Conservation (phyloP, 2,113 vertebrate species). For the Mus pahari region DNA sequence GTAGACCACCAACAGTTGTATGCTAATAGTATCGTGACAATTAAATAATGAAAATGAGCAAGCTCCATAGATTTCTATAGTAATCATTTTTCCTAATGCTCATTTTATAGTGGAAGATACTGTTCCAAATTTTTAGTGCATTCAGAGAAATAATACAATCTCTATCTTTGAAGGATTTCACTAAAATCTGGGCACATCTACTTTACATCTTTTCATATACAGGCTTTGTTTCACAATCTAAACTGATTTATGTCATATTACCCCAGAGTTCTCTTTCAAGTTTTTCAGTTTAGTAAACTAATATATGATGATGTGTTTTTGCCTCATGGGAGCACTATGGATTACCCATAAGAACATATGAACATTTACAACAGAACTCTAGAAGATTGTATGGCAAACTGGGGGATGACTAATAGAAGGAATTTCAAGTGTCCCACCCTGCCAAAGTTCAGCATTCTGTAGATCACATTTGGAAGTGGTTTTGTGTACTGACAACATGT, state of each 20-base stretch:
- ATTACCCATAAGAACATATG: background rate
- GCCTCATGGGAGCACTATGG: background rate
- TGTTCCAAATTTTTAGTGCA: background rate
- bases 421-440: constrained; percentile 36
- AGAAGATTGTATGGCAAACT: constrained; percentile 1
- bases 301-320: background rate
- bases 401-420: constrained; percentile 2
- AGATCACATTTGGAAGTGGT: constrained; percentile 43
- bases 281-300: constrained; percentile 22
- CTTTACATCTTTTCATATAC: background rate
- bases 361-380: constrained; percentile 35
- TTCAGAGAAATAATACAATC: background rate
- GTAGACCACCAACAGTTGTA: background rate
- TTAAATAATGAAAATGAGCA: background rate
- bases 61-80: background rate
- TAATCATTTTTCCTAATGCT: background rate
- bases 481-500: background rate
- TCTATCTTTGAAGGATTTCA: background rate
- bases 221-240: background rate
- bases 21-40: background rate
- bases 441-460: background rate
- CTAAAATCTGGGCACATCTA: background rate
- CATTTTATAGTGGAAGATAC: background rate
- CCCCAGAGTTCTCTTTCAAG: background rate
- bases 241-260: background rate